These are phyloP conservation scores for Tenebrosternarchus preto DNA, from an alignment of 2,113 vertebrate species.

Conservation along the genomic window DNA sequence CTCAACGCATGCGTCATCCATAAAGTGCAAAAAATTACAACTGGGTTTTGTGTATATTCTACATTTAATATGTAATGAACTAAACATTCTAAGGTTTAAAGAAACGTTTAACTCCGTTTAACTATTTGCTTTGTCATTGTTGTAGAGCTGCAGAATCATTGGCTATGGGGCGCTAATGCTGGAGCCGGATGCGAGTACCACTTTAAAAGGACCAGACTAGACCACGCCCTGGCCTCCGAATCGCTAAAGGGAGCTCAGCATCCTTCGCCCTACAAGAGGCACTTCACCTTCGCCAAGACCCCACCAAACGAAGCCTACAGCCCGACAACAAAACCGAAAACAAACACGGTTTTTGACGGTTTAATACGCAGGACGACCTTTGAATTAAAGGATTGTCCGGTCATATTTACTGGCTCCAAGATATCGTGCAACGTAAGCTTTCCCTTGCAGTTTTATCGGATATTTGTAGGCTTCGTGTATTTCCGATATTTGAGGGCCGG, in stretches of 20 bases:
- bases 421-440: neutral
- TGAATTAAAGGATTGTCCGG: neutral
- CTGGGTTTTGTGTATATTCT: neutral
- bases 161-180: neutral
- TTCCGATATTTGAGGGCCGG: neutral
- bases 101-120: neutral
- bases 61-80: neutral
- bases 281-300: neutral
- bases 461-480: neutral
- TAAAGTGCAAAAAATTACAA: neutral
- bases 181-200: neutral
- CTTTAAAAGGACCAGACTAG: constrained; percentile 19
- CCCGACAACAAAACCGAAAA: neutral
- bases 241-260: constrained; percentile 41
- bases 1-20: neutral
- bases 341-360: neutral
- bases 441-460: neutral
- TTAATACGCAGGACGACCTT: neutral
- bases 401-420: neutral
- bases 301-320: no score
- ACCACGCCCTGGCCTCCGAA: constrained; percentile 47
- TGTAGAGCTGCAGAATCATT: constrained; percentile 24
- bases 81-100: neutral
- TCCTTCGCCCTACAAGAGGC: constrained; percentile 16
- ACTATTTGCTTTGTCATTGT: constrained; percentile 45